Base-by-base conservation (phyloP, 2,888 invertebrate genomes). In the Drosophila neonasuta region DNA sequence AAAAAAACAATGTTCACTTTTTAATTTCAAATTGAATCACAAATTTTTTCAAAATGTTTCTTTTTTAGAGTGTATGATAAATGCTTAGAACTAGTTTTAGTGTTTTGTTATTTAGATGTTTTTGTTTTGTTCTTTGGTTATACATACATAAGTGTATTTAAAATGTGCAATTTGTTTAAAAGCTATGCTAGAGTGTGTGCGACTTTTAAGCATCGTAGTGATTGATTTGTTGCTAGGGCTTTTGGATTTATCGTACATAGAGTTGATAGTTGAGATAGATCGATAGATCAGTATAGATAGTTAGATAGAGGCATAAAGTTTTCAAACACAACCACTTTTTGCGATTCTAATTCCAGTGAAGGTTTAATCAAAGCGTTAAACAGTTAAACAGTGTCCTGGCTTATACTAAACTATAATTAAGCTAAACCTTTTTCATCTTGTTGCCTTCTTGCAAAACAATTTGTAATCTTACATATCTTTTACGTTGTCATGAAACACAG, bases 401-500 rank as follows among this genome's bases (percentile, higher is more conserved):
- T 71, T 66, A 66, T 20, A 55, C 67, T 77, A 68, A 71, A 57
- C 55, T 71, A 66, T 59, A 55, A 8, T 64, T 70, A 56, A 62
- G 76, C 68, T 68, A 51, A 42, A 54, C 9, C 10, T 41, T 70
- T 62, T 34, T n/a, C 24, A 6, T 24, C 24, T 24, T 24, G 58
- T 63, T 54, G 62, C 41, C 7, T 30, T 48, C 50, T 49, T 10
- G 55, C 70, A 65, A 70, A 66, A 57, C 54, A 77, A 68, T 68
- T 57, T 59, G 44, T 50, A 48, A 61, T 61, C 68, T 71, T 71
- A 74, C 62, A 65, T 63, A 70, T 63, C 68, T 50, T 79, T 86
- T 86, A 86, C 86, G 86, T 86, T 86, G 86, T 86, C 88, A 86
- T 84, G 88, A 86, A 86, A 86, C 86, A 87, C 85, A 86, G 83